Percentiles rank a stretch among this genome's conserved stretches.
Evolutionary conservation across 1,140 invertebrate genomes (phyloP).

Genomic region (Lethocerus indicus): DNA sequence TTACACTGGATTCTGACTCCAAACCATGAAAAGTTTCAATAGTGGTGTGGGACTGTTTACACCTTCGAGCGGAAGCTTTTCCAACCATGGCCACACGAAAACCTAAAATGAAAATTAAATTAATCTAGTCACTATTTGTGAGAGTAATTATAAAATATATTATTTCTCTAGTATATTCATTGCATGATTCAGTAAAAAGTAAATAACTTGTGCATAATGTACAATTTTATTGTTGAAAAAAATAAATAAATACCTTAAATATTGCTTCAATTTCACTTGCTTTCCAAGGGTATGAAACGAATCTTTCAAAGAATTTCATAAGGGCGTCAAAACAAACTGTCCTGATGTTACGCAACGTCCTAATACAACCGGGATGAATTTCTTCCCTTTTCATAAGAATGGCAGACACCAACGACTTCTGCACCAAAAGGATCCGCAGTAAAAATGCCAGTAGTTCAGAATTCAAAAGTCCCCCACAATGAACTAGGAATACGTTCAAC

Average conservation of each 20-base stretch:
- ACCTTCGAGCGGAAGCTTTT: conserved; percentile 59
- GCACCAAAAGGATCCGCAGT: conserved; percentile 34
- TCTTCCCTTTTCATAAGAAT: conserved; percentile 34
- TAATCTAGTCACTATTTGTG: not conserved
- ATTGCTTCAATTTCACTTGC: conserved; percentile 51
- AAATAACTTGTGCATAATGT: not conserved
- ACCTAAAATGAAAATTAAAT: conserved; percentile 25
- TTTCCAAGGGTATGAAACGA: conserved; percentile 58
- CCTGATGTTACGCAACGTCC: conserved; percentile 48
- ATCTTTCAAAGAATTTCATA: conserved; percentile 59
- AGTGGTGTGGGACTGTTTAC: conserved; percentile 68
- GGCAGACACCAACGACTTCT: conserved; percentile 39
- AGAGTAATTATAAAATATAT: not conserved
- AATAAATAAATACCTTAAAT: conserved; percentile 30
- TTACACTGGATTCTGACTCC: conserved; percentile 51
- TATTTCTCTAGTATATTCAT: not conserved
- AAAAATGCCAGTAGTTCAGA: conserved; percentile 45
- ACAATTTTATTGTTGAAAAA: not conserved
- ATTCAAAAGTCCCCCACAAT: conserved; percentile 62
- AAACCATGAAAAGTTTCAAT: conserved; percentile 56
- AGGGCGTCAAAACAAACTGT: conserved; percentile 37
- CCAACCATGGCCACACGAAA: conserved; percentile 63
- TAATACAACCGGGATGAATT: conserved; percentile 40
- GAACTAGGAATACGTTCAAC: conserved; percentile 61
- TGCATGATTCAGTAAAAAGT: not conserved